Percentiles rank a stretch among this genome's conserved stretches.
phyloP scores from a whole-genome alignment of 2,797 vertebrate species.

The Lithobates pipiens region DNA sequence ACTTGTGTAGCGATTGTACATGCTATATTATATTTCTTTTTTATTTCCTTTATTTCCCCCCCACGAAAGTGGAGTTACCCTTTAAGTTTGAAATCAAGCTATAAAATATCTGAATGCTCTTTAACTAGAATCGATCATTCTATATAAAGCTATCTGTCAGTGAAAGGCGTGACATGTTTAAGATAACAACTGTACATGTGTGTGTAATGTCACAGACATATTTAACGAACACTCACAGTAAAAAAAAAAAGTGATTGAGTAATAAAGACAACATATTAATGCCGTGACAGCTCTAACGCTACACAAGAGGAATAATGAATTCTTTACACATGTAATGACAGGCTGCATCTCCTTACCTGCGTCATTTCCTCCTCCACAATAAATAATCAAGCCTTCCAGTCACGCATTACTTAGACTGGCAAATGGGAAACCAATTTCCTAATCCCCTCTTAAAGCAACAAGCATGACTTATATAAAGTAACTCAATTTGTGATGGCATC shows the following conservation, averaged over 20 bases:
- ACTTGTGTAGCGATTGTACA: too few relatives aligned
- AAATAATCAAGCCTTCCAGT: slow-evolving; percentile 27
- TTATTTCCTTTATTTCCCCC: too few relatives aligned
- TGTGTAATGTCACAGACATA: slow-evolving; percentile 4
- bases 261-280: slow-evolving; percentile 39
- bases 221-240: background rate
- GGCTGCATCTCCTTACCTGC: slow-evolving; percentile 20
- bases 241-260: background rate
- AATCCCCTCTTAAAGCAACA: background rate
- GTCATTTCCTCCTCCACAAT: slow-evolving; percentile 42
- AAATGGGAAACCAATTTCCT: background rate
- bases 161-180: background rate
- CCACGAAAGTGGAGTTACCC: too few relatives aligned
- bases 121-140: background rate
- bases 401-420: slow-evolving; percentile 5
- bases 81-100: background rate
- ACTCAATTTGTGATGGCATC: background rate
- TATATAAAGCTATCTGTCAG: background rate
- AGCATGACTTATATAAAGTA: background rate
- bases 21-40: too few relatives aligned
- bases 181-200: background rate
- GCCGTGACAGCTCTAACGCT: slow-evolving; percentile 25
- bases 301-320: slow-evolving; percentile 43
- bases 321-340: slow-evolving; percentile 38
- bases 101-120: background rate